These are phyloP conservation scores for Scatophagus argus DNA, from an alignment of 2,113 vertebrate species.

Conservation along the genomic window DNA sequence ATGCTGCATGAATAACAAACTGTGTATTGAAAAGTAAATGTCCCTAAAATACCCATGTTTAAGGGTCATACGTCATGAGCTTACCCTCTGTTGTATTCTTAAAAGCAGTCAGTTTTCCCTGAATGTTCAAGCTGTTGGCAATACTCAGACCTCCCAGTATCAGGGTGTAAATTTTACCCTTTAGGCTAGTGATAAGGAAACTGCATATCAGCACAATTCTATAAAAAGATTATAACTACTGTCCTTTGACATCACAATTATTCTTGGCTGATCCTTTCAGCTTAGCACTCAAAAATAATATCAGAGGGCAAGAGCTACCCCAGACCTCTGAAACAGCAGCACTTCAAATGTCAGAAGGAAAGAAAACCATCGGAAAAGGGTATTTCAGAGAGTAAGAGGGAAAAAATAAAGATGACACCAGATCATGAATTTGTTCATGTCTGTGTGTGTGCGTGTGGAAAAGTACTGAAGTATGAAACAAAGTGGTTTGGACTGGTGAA, in stretches of 20 bases:
- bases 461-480: conserved; percentile 6
- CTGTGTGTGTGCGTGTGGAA: neutral
- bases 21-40: neutral
- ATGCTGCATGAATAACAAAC: conserved; percentile 8
- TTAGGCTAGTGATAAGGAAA: conserved; percentile 38
- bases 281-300: conserved; percentile 36
- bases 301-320: conserved; percentile 33
- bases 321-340: conserved; percentile 1
- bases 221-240: conserved; percentile 48
- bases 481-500: neutral
- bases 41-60: neutral
- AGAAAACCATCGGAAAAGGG: conserved; percentile 40
- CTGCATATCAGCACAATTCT: conserved; percentile 40
- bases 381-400: conserved; percentile 20
- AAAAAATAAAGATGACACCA: conserved; percentile 9
- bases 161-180: conserved; percentile 12
- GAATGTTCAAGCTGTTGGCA: conserved; percentile 14
- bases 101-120: conserved; percentile 32
- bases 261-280: conserved; percentile 34
- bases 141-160: conserved; percentile 6
- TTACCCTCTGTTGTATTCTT: conserved; percentile 11
- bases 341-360: conserved; percentile 54
- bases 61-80: conserved; percentile 22
- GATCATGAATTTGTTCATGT: conserved; percentile 10
- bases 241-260: conserved; percentile 56